Conservation (phyloP, 2,797 vertebrate species). For the Moxostoma hubbsi region DNA sequence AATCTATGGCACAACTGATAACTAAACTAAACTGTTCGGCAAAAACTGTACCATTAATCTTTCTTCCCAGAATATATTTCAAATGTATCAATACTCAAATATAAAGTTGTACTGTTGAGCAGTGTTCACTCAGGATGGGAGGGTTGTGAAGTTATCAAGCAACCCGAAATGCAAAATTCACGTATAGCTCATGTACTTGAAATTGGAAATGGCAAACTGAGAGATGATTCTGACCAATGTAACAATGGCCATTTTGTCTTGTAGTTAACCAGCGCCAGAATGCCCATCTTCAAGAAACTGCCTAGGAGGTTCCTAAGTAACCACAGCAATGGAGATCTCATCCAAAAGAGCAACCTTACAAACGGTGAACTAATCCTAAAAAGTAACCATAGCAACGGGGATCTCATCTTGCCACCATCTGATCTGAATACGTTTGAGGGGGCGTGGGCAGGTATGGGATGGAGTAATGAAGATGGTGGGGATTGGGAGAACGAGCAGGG, state of each 20-base stretch:
- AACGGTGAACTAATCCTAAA: constrained; percentile 53
- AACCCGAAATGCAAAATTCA: not conserved
- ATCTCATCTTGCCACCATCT: constrained; percentile 74
- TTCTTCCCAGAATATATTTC: not conserved
- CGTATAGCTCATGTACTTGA: not conserved
- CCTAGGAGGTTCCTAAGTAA: constrained; percentile 75
- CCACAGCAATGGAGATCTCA: constrained; percentile 71
- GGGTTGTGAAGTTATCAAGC: not conserved
- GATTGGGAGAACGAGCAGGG: constrained; percentile 58
- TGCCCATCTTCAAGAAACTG: constrained; percentile 83
- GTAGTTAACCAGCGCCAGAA: constrained; percentile 63
- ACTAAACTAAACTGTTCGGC: not conserved
- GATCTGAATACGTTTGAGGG: constrained; percentile 82
- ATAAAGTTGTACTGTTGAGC: not conserved
- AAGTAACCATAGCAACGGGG: constrained; percentile 63
- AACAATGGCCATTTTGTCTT: constrained; percentile 52
- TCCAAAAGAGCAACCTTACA: constrained; percentile 62
- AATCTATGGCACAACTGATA: not conserved
- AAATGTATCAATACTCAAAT: not conserved
- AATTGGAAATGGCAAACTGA: not conserved
- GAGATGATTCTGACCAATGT: not conserved
- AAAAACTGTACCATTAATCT: not conserved
- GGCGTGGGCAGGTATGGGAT: constrained; percentile 71
- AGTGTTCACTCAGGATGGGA: not conserved
- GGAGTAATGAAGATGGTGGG: constrained; percentile 70